Evolutionary conservation across 2,888 invertebrate species (phyloP), one percentile per base, ranked within the genome.

Genomic region (Dicyrtoma fusca): DNA sequence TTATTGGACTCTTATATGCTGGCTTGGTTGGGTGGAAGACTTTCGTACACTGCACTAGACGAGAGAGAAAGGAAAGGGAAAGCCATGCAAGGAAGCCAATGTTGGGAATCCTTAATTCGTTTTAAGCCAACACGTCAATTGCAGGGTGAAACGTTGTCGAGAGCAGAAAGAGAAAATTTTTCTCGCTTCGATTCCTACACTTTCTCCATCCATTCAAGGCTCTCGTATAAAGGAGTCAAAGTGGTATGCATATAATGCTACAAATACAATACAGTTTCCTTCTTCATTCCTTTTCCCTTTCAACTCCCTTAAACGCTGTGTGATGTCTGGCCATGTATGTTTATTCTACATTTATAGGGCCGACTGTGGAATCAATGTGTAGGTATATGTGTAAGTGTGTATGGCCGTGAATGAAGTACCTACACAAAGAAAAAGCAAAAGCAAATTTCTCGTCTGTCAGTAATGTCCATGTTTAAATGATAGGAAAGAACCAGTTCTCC

Each of bases 81-180:
- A 66, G 47, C 14, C 21, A 63, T 44, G 44, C n/a, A 42, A 26
- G n/a, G 5, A 61, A 23, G 55, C 51, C 26, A 45, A 59, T 68
- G 51, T 51, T 68, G 64, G 62, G 65, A 69, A 61, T 69, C 72
- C 75, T 78, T 75, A 78, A 74, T 75, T 78, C 76, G 66, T 74
- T 76, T 75, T 75, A 75, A 76, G 74, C 74, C 74, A 75, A 75
- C 78, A 75, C 75, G 78, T 78, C 78, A 78, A 76, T 77, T 78
- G 78, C 78, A 78, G 78, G 62, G 74, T 69, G 76, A 74, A 79
- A 76, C 73, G 74, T 79, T 79, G 79, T 79, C 79, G 75, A 75
- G 74, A 77, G 65, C 79, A 79, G 79, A 78, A 76, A 78, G 74
- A 72, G 74, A 75, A 75, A 73, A 77, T 76, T 77, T 77, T 76